Evolutionary conservation across 2,113 vertebrate species (phyloP).

Genomic region (Lethenteron camtschaticum): DNA sequence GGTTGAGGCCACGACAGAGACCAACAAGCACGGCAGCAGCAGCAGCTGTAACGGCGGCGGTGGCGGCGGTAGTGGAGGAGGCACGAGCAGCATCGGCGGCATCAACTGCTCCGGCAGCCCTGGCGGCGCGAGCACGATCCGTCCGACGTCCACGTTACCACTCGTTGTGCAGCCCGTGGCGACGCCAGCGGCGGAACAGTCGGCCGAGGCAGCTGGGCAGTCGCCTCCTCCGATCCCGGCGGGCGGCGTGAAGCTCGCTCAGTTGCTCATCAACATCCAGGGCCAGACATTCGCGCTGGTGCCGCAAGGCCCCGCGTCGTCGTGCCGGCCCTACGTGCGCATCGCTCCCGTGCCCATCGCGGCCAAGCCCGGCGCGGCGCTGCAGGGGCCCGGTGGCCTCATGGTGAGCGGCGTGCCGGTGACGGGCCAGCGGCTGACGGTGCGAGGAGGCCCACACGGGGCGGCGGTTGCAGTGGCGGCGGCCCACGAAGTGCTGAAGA

Average conservation of each 20-base stretch:
- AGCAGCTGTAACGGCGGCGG: too few species aligned
- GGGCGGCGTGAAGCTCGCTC: conserved; percentile 59
- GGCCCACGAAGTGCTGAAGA: conserved; percentile 71
- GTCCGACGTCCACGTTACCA: background rate
- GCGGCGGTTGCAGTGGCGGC: conserved; percentile 31
- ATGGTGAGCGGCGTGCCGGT: conserved; percentile 32
- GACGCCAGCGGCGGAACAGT: background rate
- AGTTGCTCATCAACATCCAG: conserved; percentile 72
- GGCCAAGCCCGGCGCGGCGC: conserved; percentile 49
- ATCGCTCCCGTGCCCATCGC: conserved; percentile 79
- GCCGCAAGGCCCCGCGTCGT: conserved; percentile 51
- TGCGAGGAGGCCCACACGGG: background rate
- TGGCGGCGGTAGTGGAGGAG: too few species aligned
- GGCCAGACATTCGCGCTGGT: conserved; percentile 76
- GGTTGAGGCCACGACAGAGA: too few species aligned
- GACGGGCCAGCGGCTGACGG: conserved; percentile 51
- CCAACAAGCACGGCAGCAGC: too few species aligned
- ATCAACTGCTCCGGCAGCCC: too few species aligned
- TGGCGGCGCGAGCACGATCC: background rate
- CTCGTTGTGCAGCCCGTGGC: background rate
- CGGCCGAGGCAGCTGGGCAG: background rate
- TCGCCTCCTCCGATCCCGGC: conserved; percentile 18
- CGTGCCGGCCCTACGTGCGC: conserved; percentile 68
- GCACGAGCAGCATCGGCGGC: too few species aligned
- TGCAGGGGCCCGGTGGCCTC: conserved; percentile 21